Base-by-base conservation (phyloP, 1,140 invertebrate genomes). In the Cephus cinctus region DNA sequence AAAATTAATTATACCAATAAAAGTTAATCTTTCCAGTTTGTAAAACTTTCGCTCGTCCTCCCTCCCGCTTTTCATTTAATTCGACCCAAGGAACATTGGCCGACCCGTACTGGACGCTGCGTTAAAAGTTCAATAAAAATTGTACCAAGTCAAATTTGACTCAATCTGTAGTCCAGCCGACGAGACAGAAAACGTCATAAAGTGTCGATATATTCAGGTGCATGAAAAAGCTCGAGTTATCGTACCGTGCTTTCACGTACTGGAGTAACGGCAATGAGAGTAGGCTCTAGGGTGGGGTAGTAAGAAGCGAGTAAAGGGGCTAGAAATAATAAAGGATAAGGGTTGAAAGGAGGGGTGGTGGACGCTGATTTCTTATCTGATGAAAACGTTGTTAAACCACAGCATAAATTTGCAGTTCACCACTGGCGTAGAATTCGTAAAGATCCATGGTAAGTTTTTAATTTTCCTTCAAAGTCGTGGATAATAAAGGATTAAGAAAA, bases 1-100 rank as follows among this genome's bases (percentile, higher is more conserved):
- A 56, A 63, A 65, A 68, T 61, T 59, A 63, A 67, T 67, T 65
- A 59, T 47, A 43, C 48, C 56, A 58, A 56, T 59, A 64, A 50
- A 63, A 61, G 52, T 50, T 54, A 58, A 60, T 63, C 45, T 58
- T 46, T 48, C 38, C 32, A 56, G 48, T 36, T 58, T 50, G 39
- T 45, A 54, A 43, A 48, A 27, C 44, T 22, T 39, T n/a, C n/a
- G n/a, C n/a, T n/a, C n/a, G n/a, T n/a, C n/a, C n/a, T n/a, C n/a
- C n/a, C n/a, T n/a, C n/a, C n/a, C n/a, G n/a, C n/a, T n/a, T n/a
- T n/a, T n/a, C n/a, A n/a, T n/a, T n/a, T n/a, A n/a, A n/a, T n/a
- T n/a, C n/a, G n/a, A n/a, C n/a, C n/a, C n/a, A n/a, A n/a, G n/a
- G n/a, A n/a, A n/a, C n/a, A 36, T 36, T 36, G 14, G 14, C 14